Conservation (phyloP, 1,140 invertebrate genomes). For the Ips typographus region DNA sequence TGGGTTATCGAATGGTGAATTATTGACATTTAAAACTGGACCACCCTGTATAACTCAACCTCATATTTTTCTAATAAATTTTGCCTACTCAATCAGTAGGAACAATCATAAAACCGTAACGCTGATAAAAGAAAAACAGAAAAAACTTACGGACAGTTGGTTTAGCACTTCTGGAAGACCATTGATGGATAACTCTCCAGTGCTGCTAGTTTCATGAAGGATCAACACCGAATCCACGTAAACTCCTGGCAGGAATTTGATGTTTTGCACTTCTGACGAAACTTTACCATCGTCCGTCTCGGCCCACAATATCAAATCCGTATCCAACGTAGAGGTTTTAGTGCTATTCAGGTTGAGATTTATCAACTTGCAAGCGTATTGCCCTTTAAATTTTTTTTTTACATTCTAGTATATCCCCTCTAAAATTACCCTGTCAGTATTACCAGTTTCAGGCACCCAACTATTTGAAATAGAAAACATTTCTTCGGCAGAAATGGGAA, state of each 20-base stretch:
- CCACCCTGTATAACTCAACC: too few species aligned
- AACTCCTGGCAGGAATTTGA: constrained; percentile 44
- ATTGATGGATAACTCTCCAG: constrained; percentile 38
- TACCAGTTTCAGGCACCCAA: constrained; percentile 46
- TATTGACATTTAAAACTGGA: too few species aligned
- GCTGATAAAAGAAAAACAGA: neutral
- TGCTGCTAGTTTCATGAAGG: constrained; percentile 36
- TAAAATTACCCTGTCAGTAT: neutral
- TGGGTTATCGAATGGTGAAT: too few species aligned
- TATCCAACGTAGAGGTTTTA: constrained; percentile 38
- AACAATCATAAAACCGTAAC: too few species aligned
- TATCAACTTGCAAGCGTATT: constrained; percentile 47
- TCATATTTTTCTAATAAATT: too few species aligned
- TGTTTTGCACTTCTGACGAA: constrained; percentile 37
- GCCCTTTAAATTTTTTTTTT: constrained; percentile 38
- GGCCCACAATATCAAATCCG: constrained; percentile 41
- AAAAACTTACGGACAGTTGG: constrained; percentile 40
- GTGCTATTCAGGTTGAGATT: constrained; percentile 30
- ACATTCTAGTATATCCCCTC: too few species aligned
- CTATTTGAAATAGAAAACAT: constrained; percentile 44
- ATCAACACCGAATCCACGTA: constrained; percentile 35
- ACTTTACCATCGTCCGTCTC: constrained; percentile 40
- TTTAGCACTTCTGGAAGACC: constrained; percentile 42
- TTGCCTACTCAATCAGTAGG: too few species aligned
- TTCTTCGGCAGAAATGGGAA: constrained; percentile 32